Evolutionary conservation across 2,797 vertebrate genomes (phyloP).

Genomic region (Acanthiza pusilla): DNA sequence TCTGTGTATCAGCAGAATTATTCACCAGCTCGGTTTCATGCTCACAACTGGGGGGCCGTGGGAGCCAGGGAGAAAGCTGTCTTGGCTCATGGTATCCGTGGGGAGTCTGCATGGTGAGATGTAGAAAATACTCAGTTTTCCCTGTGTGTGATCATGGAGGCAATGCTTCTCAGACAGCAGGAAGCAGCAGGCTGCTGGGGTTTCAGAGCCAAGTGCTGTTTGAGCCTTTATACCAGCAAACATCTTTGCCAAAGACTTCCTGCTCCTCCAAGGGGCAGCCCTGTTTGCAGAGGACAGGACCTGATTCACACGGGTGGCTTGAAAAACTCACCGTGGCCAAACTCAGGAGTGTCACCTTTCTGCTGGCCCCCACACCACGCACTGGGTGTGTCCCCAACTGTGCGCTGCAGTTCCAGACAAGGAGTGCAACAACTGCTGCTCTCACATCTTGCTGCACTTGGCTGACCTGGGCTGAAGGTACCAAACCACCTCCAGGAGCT

Average conservation of each 20-base stretch:
- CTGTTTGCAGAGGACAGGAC: neutral
- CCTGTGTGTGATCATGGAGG: neutral
- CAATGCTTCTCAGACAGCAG: neutral
- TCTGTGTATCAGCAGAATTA: constrained; percentile 55
- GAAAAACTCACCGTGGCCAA: neutral
- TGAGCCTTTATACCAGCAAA: neutral
- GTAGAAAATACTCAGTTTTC: neutral
- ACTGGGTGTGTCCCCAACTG: neutral
- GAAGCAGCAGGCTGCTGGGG: neutral
- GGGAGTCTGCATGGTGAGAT: constrained; percentile 1
- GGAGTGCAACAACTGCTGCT: neutral
- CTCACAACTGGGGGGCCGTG: neutral
- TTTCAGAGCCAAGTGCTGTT: neutral
- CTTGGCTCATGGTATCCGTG: neutral
- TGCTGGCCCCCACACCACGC: neutral
- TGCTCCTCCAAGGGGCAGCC: neutral
- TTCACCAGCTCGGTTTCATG: constrained; percentile 32
- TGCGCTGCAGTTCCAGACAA: fast-evolving
- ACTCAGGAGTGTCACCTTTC: neutral
- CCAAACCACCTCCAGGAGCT: neutral
- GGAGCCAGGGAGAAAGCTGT: neutral
- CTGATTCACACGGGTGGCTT: neutral
- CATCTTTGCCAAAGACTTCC: neutral
- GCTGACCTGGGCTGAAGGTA: neutral
- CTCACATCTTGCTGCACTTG: neutral